phyloP scores from a whole-genome alignment of 2,797 vertebrate species.

The Gymnopithys bicolor region DNA sequence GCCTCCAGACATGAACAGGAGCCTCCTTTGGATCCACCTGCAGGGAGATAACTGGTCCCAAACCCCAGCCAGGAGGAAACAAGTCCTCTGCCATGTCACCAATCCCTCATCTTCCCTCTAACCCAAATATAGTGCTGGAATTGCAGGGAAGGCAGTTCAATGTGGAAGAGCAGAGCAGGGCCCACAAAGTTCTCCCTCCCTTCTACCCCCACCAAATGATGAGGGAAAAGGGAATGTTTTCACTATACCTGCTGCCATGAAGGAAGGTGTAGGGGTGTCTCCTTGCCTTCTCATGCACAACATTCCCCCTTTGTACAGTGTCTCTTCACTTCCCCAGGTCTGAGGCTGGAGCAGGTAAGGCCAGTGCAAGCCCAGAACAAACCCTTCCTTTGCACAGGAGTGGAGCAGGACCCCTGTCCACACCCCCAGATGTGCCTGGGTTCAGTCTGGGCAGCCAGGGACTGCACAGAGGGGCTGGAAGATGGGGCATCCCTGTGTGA shows the following conservation, averaged over 20 bases:
- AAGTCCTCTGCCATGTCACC: background rate
- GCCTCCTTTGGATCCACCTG: background rate
- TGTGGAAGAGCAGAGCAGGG: background rate
- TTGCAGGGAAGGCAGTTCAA: background rate
- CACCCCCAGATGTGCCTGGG: background rate
- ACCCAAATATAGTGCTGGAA: background rate
- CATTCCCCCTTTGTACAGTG: background rate
- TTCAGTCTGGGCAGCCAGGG: background rate
- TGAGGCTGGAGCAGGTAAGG: background rate
- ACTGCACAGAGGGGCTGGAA: background rate
- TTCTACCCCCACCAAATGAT: accelerated
- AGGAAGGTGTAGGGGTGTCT: background rate
- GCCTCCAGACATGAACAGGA: background rate
- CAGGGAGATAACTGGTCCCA: background rate
- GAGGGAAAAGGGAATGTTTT: background rate
- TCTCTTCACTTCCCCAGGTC: background rate
- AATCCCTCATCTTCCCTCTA: background rate
- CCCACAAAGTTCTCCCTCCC: background rate
- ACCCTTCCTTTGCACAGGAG: accelerated
- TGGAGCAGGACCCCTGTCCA: background rate
- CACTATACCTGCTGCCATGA: background rate
- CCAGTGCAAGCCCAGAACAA: background rate
- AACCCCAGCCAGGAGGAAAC: background rate
- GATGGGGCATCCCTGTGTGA: background rate
- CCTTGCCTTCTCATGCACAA: no score